Evolutionary conservation across 2,113 vertebrate species (phyloP).

Genomic region (Brienomyrus longianalis): DNA sequence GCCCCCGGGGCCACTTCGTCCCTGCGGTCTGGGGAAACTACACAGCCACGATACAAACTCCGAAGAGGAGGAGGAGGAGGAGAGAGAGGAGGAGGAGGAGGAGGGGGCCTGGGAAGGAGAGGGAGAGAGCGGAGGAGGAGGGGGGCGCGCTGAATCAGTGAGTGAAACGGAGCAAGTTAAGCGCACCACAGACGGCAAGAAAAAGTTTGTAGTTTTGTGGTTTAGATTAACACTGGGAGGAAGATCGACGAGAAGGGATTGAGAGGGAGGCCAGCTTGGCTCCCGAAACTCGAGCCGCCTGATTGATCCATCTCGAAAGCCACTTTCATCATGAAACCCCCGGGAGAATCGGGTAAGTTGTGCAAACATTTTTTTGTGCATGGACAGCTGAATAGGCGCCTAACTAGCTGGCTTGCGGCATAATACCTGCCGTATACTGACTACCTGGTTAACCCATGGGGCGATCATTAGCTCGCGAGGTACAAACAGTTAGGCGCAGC

Average conservation of each 20-base stretch:
- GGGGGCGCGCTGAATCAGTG: conserved; percentile 40
- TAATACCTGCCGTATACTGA: background rate
- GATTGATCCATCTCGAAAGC: conserved; percentile 26
- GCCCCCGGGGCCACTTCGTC: conserved; percentile 18
- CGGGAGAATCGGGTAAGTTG: conserved; percentile 39
- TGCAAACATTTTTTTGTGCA: conserved; percentile 9
- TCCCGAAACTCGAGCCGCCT: conserved; percentile 44
- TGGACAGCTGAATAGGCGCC: background rate
- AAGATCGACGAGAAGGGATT: conserved; percentile 44
- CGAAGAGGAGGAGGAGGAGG: conserved; percentile 11
- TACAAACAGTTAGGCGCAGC: background rate
- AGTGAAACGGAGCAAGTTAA: conserved; percentile 74
- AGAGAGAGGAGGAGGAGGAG: background rate
- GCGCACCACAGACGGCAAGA: conserved; percentile 45
- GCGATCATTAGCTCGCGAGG: background rate
- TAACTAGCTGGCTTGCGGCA: background rate
- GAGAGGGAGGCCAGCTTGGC: conserved; percentile 40
- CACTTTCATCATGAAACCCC: conserved; percentile 37
- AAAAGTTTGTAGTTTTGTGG: conserved; percentile 13
- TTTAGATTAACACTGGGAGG: conserved; percentile 38
- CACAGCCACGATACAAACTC: conserved; percentile 23
- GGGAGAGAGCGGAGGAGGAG: background rate
- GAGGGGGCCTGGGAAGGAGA: conserved; percentile 18
- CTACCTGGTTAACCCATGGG: background rate
- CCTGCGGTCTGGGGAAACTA: conserved; percentile 21